Base-by-base conservation (phyloP, 2,113 vertebrate species). In the Pycnonotus jocosus region DNA sequence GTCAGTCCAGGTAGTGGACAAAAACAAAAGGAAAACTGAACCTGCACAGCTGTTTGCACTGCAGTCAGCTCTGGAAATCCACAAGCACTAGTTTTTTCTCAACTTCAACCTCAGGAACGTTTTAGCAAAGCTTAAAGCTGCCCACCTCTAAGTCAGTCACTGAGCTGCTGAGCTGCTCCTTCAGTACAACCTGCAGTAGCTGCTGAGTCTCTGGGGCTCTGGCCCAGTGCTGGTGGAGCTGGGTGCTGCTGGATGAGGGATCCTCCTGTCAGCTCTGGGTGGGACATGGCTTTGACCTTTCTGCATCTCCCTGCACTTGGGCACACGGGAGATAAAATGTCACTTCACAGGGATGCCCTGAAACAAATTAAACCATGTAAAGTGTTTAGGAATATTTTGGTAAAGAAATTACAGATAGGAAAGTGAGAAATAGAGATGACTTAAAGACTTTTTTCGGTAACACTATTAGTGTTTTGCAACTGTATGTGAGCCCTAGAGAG, bases 241-340 rank as follows among this genome's bases (percentile, higher is more conserved):
- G 0, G 25, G 47, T 48, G 38, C 64, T 81, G 58, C 42, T 33
- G 56, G 38, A 28, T 64, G 24, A 53, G 31, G 17, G 24, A 53
- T 37, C 31, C 53, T 88, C 19, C 21, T 31, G 42, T 44, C 31
- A 76, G 53, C 61, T 70, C 61, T 31, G 8, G 0, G 28, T 2
- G 0, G 54, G 60, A 54, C 33, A 28, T 0, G 3, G n/a, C 62
- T 33, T 61, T 64, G 50, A 35, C 47, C 33, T 51, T 68, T 38
- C 58, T 50, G 37, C 3, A 0, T 65, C 50, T 56, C 54, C 24
- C 31, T 25, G 33, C 35, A 18, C 7, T 0, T 40, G 24, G 31
- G 53, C 1, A 2, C 19, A 10, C 0, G 0, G 22, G 40, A 92
- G 44, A 42, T 33, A 31, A 0, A 5, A 4, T 0, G 2, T 38